Evolutionary conservation across 2,797 vertebrate species (phyloP), one percentile per base, ranked within the genome.

Genomic region (Champsocephalus esox): DNA sequence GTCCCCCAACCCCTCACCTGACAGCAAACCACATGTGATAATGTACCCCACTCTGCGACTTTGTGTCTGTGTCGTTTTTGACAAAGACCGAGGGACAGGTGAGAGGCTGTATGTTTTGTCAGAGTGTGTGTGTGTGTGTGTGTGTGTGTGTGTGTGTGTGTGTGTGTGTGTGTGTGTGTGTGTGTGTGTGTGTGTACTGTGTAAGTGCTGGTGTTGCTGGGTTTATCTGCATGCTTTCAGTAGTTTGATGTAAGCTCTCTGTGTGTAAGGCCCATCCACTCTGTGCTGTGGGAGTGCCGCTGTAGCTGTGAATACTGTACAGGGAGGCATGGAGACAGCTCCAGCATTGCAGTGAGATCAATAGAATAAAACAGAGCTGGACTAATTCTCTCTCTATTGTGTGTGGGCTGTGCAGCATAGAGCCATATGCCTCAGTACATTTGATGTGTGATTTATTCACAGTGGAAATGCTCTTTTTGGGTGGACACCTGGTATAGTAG

Each of bases 11-110:
- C 87, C 72, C 69, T 82, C 11, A 65, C 79, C 84, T 90, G 82
- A 90, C 87, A 87, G 81, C 80, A 65, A 86, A 78, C 81, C 82
- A 80, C 87, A 75, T 88, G 84, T 68, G 82, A 91, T 87, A 87
- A 88, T 85, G 77, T 78, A 85, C 73, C 80, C 79, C 73, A 57
- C 69, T 70, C 66, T 5, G n/a, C 79, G 79, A 67, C 48, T 51
- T 2, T 55, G 64, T 74, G 71, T 48, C 49, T 68, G 64, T 73
- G 56, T 49, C 43, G 43, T 72, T 7, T 49, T n/a, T 49, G 48
- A 9, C 10, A 51, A 21, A 38, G 34, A 38, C 34, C 8, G 34
- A 38, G 34, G 34, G 34, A 38, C 9, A 38, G 8, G 49, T 50
- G 49, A n/a, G 49, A 17, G 48, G n/a, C n/a, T 51, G 49, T 7